Percentiles rank a stretch among this genome's conserved stretches.
These are phyloP conservation scores for Tribolium freemani DNA, from an alignment of 2,888 invertebrate species.

Conservation along the genomic window DNA sequence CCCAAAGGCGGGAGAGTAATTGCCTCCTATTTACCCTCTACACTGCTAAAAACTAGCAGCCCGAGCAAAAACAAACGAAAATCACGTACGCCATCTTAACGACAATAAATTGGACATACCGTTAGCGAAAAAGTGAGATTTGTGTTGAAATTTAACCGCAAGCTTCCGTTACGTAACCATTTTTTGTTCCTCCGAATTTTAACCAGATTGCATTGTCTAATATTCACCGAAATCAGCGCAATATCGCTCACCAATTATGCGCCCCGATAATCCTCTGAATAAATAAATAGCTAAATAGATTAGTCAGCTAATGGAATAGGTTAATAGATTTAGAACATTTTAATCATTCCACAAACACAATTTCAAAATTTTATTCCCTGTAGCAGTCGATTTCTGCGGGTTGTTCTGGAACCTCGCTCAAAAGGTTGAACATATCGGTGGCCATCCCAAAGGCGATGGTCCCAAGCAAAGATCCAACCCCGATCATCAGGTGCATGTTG, in stretches of 20 bases:
- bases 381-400: constrained; percentile 10
- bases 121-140: background rate
- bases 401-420: background rate
- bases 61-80: background rate
- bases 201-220: background rate
- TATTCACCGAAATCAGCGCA: background rate
- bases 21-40: constrained; percentile 30
- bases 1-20: constrained; percentile 54
- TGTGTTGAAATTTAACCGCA: constrained; percentile 20
- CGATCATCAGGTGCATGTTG: constrained; percentile 3
- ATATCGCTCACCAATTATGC: background rate
- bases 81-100: background rate
- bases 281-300: background rate
- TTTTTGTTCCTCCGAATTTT: background rate
- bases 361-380: background rate
- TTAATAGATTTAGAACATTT: background rate
- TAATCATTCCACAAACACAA: background rate
- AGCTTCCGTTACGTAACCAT: constrained; percentile 22
- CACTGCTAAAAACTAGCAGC: constrained; percentile 18
- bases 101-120: background rate
- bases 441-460: background rate
- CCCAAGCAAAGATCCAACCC: background rate
- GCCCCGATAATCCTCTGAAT: background rate
- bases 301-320: background rate
- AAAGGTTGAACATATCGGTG: background rate